A percentile compares a stretch with the other conserved stretches of the same genome.
Evolutionary conservation across 2,888 invertebrate genomes (phyloP).

Genomic region (Stegana nigrithorax): DNA sequence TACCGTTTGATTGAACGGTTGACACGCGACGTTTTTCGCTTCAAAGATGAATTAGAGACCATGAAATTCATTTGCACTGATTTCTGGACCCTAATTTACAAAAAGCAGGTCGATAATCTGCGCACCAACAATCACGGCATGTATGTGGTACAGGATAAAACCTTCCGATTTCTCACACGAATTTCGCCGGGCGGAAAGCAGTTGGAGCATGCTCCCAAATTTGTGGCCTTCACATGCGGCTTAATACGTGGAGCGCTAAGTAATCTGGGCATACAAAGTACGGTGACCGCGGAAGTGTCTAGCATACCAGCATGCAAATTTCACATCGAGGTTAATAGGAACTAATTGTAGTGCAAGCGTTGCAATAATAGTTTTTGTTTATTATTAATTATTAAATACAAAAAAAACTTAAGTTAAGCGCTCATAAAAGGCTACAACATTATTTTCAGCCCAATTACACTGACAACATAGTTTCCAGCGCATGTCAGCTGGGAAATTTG

Average conservation of each 20-base stretch:
- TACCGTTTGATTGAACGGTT: slow-evolving; percentile 87
- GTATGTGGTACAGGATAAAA: slow-evolving; percentile 96
- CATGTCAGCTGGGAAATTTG: slow-evolving; percentile 68
- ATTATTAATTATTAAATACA: background rate
- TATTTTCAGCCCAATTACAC: slow-evolving; percentile 74
- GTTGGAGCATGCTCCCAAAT: slow-evolving; percentile 90
- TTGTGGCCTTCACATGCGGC: slow-evolving; percentile 96
- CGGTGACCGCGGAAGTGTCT: slow-evolving; percentile 95
- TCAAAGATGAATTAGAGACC: slow-evolving; percentile 96
- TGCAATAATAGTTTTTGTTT: too few species aligned
- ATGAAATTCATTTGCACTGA: slow-evolving; percentile 99
- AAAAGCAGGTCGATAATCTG: slow-evolving; percentile 98
- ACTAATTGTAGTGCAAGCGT: slow-evolving; percentile 64
- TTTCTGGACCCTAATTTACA: slow-evolving; percentile 97
- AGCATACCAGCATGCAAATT: slow-evolving; percentile 93
- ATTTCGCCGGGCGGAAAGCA: slow-evolving; percentile 92
- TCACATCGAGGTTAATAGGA: slow-evolving; percentile 87
- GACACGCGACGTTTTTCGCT: slow-evolving; percentile 91
- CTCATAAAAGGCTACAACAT: slow-evolving; percentile 76
- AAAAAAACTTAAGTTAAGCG: slow-evolving; percentile 33
- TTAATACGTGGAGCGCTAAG: slow-evolving; percentile 93
- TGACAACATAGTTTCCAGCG: slow-evolving; percentile 72
- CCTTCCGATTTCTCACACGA: slow-evolving; percentile 89
- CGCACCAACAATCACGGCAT: slow-evolving; percentile 97
- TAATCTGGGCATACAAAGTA: slow-evolving; percentile 91